Conservation (phyloP, 2,113 vertebrate genomes). For the Heliornis fulica region DNA sequence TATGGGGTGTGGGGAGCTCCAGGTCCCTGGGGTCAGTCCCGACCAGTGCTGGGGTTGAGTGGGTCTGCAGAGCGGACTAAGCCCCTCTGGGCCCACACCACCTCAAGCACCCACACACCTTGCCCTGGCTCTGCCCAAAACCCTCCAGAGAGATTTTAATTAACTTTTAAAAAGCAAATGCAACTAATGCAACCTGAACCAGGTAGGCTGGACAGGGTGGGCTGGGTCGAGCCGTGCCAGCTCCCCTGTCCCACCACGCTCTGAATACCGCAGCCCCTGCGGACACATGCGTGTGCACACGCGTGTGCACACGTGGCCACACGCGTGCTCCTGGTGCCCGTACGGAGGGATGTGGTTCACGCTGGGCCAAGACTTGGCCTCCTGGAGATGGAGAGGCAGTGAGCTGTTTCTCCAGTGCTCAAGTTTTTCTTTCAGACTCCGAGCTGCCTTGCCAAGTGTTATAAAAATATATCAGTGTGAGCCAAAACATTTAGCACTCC, state of each 20-base stretch:
- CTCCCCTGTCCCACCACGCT: rapidly evolving
- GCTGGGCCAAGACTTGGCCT: neutral
- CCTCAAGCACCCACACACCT: rapidly evolving
- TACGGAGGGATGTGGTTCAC: rapidly evolving
- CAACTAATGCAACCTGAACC: rapidly evolving
- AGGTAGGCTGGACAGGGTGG: rapidly evolving
- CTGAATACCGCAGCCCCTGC: rapidly evolving
- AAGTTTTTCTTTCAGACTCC: conserved; percentile 14
- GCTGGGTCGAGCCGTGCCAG: rapidly evolving
- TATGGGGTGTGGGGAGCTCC: rapidly evolving
- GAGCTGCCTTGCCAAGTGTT: conserved; percentile 64
- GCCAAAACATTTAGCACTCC: conserved; percentile 66
- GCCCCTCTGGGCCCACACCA: neutral
- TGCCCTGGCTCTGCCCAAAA: neutral
- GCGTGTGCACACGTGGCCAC: neutral
- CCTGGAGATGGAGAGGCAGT: neutral
- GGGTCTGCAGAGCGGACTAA: rapidly evolving
- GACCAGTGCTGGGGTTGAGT: neutral
- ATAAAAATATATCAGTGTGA: conserved; percentile 67
- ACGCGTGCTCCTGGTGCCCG: rapidly evolving
- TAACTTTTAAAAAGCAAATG: no score
- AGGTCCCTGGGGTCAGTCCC: neutral
- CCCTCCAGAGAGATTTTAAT: neutral
- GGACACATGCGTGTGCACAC: rapidly evolving
- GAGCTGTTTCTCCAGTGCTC: neutral